A percentile compares a stretch with the other conserved stretches of the same genome.
Evolutionary conservation across 2,888 invertebrate species (phyloP).

Genomic region (Lasioglossum morio): DNA sequence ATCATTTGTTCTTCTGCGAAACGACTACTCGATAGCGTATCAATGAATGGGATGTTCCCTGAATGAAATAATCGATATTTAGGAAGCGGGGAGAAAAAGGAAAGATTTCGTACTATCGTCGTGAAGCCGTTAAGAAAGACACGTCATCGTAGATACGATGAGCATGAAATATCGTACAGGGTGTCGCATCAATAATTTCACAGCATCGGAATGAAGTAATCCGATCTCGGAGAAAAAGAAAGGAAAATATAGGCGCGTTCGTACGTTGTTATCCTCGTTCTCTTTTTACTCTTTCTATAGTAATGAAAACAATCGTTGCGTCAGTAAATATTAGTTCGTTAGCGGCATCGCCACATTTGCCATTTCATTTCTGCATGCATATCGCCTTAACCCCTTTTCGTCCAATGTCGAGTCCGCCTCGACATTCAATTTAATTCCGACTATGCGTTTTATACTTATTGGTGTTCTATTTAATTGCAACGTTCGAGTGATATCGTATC

Average conservation of each 20-base stretch:
- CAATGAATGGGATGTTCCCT: slow-evolving; percentile 47
- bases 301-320: not conserved
- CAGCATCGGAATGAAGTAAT: not conserved
- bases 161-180: not conserved
- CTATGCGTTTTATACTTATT: not conserved
- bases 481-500: not conserved
- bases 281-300: not conserved
- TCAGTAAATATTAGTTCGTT: not conserved
- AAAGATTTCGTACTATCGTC: slow-evolving; percentile 38
- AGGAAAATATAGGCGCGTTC: not conserved
- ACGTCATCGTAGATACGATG: slow-evolving; percentile 17
- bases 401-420: not conserved
- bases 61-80: slow-evolving; percentile 52
- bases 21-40: slow-evolving; percentile 30
- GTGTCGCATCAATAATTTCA: not conserved
- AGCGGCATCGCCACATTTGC: not conserved
- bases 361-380: not conserved
- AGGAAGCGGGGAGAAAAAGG: not conserved
- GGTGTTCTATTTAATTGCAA: not conserved
- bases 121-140: not conserved
- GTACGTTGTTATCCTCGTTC: not conserved
- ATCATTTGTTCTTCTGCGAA: not conserved
- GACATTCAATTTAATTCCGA: not conserved
- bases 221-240: not conserved
- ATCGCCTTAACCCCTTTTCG: not conserved